A percentile compares a stretch with the other conserved stretches of the same genome.
phyloP scores from a whole-genome alignment of 92 coral and sea anemone genomes.

The Virgularia gustaviana region DNA sequence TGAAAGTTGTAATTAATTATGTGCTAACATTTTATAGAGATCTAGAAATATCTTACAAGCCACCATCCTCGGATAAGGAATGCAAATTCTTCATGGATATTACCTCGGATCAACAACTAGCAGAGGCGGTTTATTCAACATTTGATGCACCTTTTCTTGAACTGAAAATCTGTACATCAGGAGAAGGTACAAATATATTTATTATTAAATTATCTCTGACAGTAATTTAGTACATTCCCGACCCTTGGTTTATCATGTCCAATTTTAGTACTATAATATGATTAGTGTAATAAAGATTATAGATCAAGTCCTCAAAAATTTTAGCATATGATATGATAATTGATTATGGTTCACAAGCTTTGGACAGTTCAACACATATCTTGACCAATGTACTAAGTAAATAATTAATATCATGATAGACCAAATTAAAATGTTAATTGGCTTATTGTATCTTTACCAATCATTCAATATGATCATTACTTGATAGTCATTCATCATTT shows the following conservation, averaged over 20 bases:
- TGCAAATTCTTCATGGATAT: conserved; percentile 68
- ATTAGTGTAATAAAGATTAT: no score
- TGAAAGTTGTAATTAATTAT: neutral
- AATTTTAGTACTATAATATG: no score
- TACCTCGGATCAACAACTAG: conserved; percentile 83
- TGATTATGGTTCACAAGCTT: no score
- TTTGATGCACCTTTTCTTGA: conserved; percentile 74
- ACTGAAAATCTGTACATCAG: conserved; percentile 62
- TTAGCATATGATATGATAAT: neutral
- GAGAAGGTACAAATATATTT: conserved; percentile 52
- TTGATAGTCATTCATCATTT: no score
- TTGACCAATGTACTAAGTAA: no score
- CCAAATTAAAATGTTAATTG: no score
- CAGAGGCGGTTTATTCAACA: conserved; percentile 83
- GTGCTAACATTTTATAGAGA: conserved; percentile 45
- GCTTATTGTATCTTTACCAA: no score
- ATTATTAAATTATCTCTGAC: neutral
- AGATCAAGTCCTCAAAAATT: neutral
- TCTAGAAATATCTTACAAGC: conserved; percentile 85
- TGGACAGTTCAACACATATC: no score
- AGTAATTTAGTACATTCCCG: no score
- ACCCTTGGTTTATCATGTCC: no score
- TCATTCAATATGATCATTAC: no score
- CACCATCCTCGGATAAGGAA: conserved; percentile 70
- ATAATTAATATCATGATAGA: no score